Evolutionary conservation across 2,113 vertebrate species (phyloP), one percentile per base, ranked within the genome.

Genomic region (Ginglymostoma cirratum): DNA sequence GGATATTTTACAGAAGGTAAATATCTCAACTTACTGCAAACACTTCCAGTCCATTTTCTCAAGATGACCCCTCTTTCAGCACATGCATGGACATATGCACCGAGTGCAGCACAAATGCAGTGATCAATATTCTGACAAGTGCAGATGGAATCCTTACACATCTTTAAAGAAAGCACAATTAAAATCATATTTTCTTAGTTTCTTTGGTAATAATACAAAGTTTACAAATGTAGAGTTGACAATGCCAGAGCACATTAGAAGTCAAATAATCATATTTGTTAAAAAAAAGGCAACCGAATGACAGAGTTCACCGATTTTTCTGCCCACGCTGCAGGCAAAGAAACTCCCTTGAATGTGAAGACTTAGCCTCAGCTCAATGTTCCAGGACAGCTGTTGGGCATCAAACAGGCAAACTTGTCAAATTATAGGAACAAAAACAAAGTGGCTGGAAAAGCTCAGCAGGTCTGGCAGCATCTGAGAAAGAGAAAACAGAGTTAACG

Each of bases 31-130:
- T 95, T 95, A 95, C 94, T 72, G 24, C 94, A 95, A 72, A 45
- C 8, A 1, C 14, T 15, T 95, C 24, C 67, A 95, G 38, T 30
- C 94, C 94, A 95, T 6, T 27, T 23, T 0, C 0, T 72, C 69
- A 95, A 24, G 27, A 95, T 17, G 38, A 95, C 27, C 30, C 42
- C 94, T 17, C 27, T 48, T 52, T 45, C 94, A 52, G 94, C 94
- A 95, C 94, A 95, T 30, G 66, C 94, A 76, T 95, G 94, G 19
- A 52, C 94, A 48, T 95, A 95, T 30, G 94, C 24, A 42, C 94
- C 94, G 24, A 95, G 6, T 76, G 67, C 94, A 34, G 94, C 94
- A 95, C 94, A 95, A 27, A 95, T 48, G 30, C 94, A 95, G 12
- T 34, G 38, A 72, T 76, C 42, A 95, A 95, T 10, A 70, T 95